Evolutionary conservation across 2,888 invertebrate species (phyloP).

Genomic region (Harpagoxenus sublaevis): DNA sequence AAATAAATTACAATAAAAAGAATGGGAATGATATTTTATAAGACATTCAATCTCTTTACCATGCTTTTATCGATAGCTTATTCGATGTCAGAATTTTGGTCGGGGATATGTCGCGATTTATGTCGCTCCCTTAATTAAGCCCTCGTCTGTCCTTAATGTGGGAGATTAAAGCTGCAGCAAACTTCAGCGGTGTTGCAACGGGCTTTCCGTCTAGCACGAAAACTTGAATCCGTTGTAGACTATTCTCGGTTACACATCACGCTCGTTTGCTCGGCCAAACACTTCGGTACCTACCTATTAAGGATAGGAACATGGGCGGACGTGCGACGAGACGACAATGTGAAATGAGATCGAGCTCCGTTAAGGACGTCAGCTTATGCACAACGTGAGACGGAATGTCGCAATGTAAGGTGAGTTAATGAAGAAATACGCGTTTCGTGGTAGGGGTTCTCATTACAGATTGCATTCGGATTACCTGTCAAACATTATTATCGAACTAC

Average conservation of each 20-base stretch:
- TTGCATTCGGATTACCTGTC: conserved; percentile 47
- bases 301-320: conserved; percentile 40
- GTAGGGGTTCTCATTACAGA: conserved; percentile 40
- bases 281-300: conserved; percentile 60
- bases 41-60: background rate
- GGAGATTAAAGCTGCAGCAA: conserved; percentile 71
- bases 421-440: conserved; percentile 55
- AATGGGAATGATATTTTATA: background rate
- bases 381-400: conserved; percentile 37
- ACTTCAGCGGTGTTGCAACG: conserved; percentile 64
- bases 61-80: conserved; percentile 5
- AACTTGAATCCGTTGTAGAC: conserved; percentile 58
- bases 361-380: conserved; percentile 43
- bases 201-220: conserved; percentile 57
- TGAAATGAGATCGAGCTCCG: conserved; percentile 52
- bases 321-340: conserved; percentile 59
- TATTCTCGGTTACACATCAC: conserved; percentile 31
- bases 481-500: conserved; percentile 51
- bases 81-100: conserved; percentile 11
- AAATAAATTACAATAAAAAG: background rate
- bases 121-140: conserved; percentile 84
- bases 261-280: conserved; percentile 60
- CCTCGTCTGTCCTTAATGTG: conserved; percentile 76
- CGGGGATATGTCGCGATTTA: conserved; percentile 75
- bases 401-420: conserved; percentile 48